Percentiles rank a stretch among this genome's conserved stretches.
Conservation (phyloP, 2,797 vertebrate genomes). For the Erpetoichthys calabaricus region DNA sequence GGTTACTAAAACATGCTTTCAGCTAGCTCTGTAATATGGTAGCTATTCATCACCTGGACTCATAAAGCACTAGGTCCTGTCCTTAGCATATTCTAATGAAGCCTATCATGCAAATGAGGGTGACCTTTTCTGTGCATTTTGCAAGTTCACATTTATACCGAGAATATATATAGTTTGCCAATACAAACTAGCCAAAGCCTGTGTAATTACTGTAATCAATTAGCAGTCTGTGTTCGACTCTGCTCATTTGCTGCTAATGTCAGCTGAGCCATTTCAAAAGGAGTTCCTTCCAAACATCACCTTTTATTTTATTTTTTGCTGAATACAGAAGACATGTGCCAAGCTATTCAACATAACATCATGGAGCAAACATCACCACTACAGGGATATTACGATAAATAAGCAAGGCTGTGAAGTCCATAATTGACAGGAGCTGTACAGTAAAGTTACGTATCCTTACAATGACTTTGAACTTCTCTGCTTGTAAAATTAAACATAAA, state of each 20-base stretch:
- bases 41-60: constrained; percentile 92
- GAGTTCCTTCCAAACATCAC: constrained; percentile 32
- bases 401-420: constrained; percentile 21
- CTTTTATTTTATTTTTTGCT: constrained; percentile 14
- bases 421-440: constrained; percentile 19
- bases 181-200: constrained; percentile 81
- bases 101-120: constrained; percentile 93
- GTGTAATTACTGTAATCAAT: constrained; percentile 93
- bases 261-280: constrained; percentile 69
- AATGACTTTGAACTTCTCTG: constrained; percentile 80
- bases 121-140: constrained; percentile 85
- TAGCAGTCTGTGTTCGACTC: constrained; percentile 74
- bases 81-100: constrained; percentile 98
- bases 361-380: constrained; percentile 9
- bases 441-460: constrained; percentile 73
- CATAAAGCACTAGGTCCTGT: constrained; percentile 75
- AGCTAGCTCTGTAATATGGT: constrained; percentile 59
- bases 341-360: constrained; percentile 39
- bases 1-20: constrained; percentile 80
- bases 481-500: constrained; percentile 73
- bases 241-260: constrained; percentile 75
- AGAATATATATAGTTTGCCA: constrained; percentile 73
- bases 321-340: constrained; percentile 31
- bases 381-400: constrained; percentile 15
- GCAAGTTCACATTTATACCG: constrained; percentile 87